Conservation (phyloP, 35 echinoderm and acorn worm species). For the Apostichopus japonicus region DNA sequence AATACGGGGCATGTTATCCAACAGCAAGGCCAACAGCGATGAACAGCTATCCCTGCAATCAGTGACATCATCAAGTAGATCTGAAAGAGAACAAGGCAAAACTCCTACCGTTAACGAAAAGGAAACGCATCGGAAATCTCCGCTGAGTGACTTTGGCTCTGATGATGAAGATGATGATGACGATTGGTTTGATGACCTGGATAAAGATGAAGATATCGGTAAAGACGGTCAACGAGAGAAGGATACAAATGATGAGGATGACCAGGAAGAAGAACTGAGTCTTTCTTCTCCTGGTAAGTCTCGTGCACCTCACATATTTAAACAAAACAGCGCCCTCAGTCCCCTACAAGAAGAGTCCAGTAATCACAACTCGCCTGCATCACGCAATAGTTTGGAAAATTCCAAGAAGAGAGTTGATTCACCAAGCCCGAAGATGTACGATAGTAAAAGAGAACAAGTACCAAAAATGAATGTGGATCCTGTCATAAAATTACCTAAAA, state of each 20-base stretch:
- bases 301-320: neutral
- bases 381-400: neutral
- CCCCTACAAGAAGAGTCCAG: neutral
- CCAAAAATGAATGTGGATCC: neutral
- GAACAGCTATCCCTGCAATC: conserved; percentile 31
- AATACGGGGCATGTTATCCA: conserved; percentile 11
- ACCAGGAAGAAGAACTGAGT: neutral
- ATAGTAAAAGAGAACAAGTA: neutral
- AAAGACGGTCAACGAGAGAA: neutral
- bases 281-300: neutral
- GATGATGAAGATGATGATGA: neutral
- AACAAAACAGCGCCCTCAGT: neutral
- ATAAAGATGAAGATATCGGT: neutral
- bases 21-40: neutral
- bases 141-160: neutral
- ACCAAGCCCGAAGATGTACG: conserved; percentile 28
- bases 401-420: conserved; percentile 4
- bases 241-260: neutral
- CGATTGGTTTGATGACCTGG: neutral
- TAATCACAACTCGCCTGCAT: neutral
- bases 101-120: neutral
- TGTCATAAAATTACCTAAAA: neutral
- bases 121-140: neutral
- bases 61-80: neutral
- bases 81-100: neutral